phyloP scores from a whole-genome alignment of 2,113 vertebrate genomes.

The Chrysochloris asiatica region DNA sequence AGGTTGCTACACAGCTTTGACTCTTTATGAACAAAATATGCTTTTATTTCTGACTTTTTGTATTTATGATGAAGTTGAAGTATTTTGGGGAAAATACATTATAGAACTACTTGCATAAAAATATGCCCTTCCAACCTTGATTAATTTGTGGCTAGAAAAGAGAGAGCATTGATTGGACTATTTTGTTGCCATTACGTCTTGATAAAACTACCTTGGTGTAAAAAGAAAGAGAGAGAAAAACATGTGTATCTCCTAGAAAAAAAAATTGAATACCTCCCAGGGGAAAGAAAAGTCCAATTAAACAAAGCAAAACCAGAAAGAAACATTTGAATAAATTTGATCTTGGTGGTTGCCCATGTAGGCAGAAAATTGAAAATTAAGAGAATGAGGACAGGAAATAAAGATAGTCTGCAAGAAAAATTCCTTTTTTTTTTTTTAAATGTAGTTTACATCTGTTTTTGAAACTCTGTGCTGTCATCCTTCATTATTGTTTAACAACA shows the following conservation, averaged over 20 bases:
- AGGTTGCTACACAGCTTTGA: background rate
- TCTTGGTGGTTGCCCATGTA: background rate
- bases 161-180: background rate
- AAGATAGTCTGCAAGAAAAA: background rate
- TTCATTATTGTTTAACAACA: background rate
- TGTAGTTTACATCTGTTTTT: conserved; percentile 1
- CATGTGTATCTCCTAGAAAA: too few relatives aligned
- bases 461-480: background rate
- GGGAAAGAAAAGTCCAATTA: background rate
- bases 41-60: conserved; percentile 49
- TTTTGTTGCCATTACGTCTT: conserved; percentile 37
- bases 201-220: background rate
- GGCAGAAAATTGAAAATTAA: conserved; percentile 53
- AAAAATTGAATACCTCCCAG: too few relatives aligned
- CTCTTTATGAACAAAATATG: conserved; percentile 28
- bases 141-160: background rate
- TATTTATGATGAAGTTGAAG: background rate
- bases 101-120: conserved; percentile 34
- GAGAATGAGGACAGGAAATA: background rate
- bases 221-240: background rate
- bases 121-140: conserved; percentile 9
- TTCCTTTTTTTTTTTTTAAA: background rate
- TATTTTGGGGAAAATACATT: background rate
- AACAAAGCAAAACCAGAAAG: background rate
- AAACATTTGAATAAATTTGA: conserved; percentile 28